Base-by-base conservation (phyloP, 2,113 vertebrate species). In the Passerina amoena region DNA sequence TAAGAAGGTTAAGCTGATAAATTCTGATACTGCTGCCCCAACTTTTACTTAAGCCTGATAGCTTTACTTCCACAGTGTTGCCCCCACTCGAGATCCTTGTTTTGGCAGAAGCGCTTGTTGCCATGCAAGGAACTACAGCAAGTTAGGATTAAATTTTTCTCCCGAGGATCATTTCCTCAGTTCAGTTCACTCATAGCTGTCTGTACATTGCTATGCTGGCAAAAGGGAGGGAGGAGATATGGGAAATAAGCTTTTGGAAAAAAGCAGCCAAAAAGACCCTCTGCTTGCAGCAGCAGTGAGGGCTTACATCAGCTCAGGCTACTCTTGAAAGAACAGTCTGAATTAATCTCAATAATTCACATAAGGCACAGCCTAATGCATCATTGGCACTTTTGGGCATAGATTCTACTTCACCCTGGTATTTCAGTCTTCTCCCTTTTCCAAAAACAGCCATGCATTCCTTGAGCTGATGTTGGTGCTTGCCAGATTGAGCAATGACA, bases 41-140 rank as follows among this genome's bases (percentile, higher is more conserved):
- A 5, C 5, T 81, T 83, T 57, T 66, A 42, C 30, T 33, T 54
- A 22, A 78, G 47, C 37, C 17, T 53, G 20, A 37, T 54, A 81
- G 17, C 7, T 53, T 73, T 65, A 14, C 22, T 63, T 82, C 15
- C 3, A 3, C 12, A 9, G 4, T 1, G 0, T 60, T 60, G 4
- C 9, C 13, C 16, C 3, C 8, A 23, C 8, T 40, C 4, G 10
- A 72, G 24, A 48, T 61, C 23, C 31, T 82, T 9, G 4, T 47
- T 84, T 72, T 84, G 60, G 56, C 30, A 71, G 54, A 75, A 78
- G 33, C 28, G 22, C 64, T 83, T 66, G 45, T 71, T 28, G 14
- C 23, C 30, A 12, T 64, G 38, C 12, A 38, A 47, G 40, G 56
- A 84, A 25, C 47, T 48, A 68, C 16, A 59, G 23, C 6, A 63